Evolutionary conservation across 2,888 invertebrate genomes (phyloP), one percentile per base, ranked within the genome.

Genomic region (Galerucella calmariensis): DNA sequence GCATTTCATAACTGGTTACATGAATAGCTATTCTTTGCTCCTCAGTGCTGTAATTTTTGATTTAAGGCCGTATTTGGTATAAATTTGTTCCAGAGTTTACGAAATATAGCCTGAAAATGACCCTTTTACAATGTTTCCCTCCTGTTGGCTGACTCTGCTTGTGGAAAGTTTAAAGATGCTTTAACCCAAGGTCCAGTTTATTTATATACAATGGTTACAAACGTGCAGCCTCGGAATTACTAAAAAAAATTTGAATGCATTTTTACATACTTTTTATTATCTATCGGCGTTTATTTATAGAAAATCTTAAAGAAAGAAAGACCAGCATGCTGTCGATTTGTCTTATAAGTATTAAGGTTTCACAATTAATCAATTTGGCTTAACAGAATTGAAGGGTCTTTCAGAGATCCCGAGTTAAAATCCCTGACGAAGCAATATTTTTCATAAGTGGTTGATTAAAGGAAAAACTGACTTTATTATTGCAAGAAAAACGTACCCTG

Each of bases 401-500:
- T 20, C 8, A 56, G 20, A 56, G 10, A 56, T 56, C 16, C 20
- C 20, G 16, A 56, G 10, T 12, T 16, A 56, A 20, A 56, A 56
- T 56, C 20, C 16, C 16, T 53, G 53, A 53, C 16, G 16, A 6
- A 53, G 16, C 53, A 53, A 16, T 53, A 16, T 53, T 53, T 53
- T 53, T 53, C 53, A 53, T 53, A 53, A 53, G 53, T 53, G 16
- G 53, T 53, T 53, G n/a, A 14, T n/a, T n/a, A 53, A 53, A 12
- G 53, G 2, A n/a, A 53, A 53, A 53, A n/a, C 53, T 14, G 53
- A 48, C 14, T 48, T 48, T 48, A 14, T 48, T 48, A 48, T 48
- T 48, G 48, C 4, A 14, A 41, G 8, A 9, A 41, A 41, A 41
- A 41, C 35, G 35, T n/a, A 5, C 6, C n/a, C 53, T 8, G 53